These are phyloP conservation scores for Muntiacus muntjak DNA, from an alignment of 2,113 vertebrate species.

Conservation along the genomic window DNA sequence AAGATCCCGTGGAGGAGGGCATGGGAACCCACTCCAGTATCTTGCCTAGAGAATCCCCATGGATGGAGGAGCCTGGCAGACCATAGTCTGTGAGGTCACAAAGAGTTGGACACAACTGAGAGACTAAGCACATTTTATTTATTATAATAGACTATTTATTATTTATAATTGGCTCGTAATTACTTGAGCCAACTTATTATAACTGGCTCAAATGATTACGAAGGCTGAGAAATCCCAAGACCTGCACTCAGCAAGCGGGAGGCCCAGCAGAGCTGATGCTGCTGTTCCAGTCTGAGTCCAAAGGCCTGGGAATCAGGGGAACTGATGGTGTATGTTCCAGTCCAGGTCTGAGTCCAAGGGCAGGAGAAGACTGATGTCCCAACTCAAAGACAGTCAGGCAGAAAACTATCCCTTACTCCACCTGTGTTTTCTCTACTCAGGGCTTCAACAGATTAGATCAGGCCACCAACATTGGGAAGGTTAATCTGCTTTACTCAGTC, in stretches of 20 bases:
- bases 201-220: not conserved
- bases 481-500: not conserved
- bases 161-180: not conserved
- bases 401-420: not conserved
- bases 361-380: not conserved
- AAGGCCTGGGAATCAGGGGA: not conserved
- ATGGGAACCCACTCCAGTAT: not conserved
- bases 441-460: not conserved
- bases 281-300: not conserved
- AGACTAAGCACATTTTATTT: not conserved
- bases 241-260: not conserved
- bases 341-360: not conserved
- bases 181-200: not conserved
- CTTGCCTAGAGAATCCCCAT: not conserved
- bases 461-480: not conserved
- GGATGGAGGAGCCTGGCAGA: not conserved
- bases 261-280: not conserved
- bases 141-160: not conserved
- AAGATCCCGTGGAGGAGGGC: not conserved
- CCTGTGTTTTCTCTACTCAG: not conserved
- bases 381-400: not conserved
- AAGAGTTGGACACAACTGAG: not conserved
- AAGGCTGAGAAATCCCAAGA: not conserved
- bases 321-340: not conserved
- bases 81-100: not conserved